Evolutionary conservation across 1,140 invertebrate genomes (phyloP).

Genomic region (Lethocerus indicus): DNA sequence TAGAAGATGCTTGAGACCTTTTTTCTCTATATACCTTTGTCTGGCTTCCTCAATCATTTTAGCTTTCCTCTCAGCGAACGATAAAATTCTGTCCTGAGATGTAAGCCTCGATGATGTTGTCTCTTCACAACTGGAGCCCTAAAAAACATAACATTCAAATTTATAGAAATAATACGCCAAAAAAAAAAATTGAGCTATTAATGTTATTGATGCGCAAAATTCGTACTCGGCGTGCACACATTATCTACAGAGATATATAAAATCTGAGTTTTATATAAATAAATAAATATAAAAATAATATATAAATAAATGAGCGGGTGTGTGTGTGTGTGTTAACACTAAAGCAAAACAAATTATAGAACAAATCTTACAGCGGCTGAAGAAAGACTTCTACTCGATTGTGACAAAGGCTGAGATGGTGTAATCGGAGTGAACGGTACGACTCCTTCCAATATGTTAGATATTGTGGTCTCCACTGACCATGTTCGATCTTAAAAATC

Average conservation of each 20-base stretch:
- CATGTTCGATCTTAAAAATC: slow-evolving; percentile 51
- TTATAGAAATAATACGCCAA: not conserved
- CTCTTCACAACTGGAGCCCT: not conserved
- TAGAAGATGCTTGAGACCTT: slow-evolving; percentile 30
- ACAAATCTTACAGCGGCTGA: no score
- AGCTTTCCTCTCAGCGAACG: slow-evolving; percentile 59
- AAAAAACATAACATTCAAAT: not conserved
- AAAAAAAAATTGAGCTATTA: not conserved
- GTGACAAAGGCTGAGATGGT: slow-evolving; percentile 9
- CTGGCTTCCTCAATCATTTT: slow-evolving; percentile 60
- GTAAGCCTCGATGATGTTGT: no score
- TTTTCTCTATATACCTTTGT: slow-evolving; percentile 60
- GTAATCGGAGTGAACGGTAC: slow-evolving; percentile 39
- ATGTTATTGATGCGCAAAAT: no score
- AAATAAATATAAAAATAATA: not conserved
- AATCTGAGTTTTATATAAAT: not conserved
- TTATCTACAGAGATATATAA: no score
- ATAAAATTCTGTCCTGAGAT: slow-evolving; percentile 41
- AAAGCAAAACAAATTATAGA: not conserved
- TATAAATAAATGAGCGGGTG: not conserved
- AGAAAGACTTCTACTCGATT: no score
- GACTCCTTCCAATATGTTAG: slow-evolving; percentile 61
- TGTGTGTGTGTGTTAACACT: not conserved
- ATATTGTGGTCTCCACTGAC: slow-evolving; percentile 60
- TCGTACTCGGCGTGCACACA: no score